Evolutionary conservation across 2,888 invertebrate genomes (phyloP), one percentile per base, ranked within the genome.

Genomic region (Troides helena): DNA sequence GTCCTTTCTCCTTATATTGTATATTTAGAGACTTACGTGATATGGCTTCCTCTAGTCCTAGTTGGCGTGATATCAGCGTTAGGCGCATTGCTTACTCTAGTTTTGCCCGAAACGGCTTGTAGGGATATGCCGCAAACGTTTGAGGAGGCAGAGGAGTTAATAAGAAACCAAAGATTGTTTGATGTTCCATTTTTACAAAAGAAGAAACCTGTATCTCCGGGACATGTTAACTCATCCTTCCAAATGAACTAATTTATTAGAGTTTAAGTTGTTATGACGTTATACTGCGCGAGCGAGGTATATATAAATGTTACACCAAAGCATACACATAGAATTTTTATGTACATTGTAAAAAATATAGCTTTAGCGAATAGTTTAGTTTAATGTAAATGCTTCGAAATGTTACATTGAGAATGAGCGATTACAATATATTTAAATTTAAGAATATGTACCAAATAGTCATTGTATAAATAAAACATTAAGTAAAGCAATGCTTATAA

Each of bases 61-160:
- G 73, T 85, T 30, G 86, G 83, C 0, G 59, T 62, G 10, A 66
- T 85, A 53, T 82, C 85, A 4, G 73, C 76, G 0, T 12, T 81
- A 10, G 83, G 81, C 23, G 82, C 78, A 12, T 17, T 81, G 0
- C 63, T 85, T 5, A 78, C 84, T 2, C 71, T 88, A 4, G 73
- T 78, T 17, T 73, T 90, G 53, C 89, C 91, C 0, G 91, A 91
- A 74, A 90, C 90, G 2, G 85, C 87, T 0, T 77, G 76, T 2
- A 85, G 79, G 72, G 85, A 87, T 67, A 82, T 90, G 83, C 90
- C 90, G 0, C 87, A 90, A 70, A 85, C 88, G 0, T 90, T 90
- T 75, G 85, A 87, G 12, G 88, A 87, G 56, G 84, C 89, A 1
- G 90, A 90, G 71, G 72, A 75, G 6, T 70, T 91, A 56, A 77